phyloP scores from a whole-genome alignment of 2,888 invertebrate species.

The Miltochrista miniata region DNA sequence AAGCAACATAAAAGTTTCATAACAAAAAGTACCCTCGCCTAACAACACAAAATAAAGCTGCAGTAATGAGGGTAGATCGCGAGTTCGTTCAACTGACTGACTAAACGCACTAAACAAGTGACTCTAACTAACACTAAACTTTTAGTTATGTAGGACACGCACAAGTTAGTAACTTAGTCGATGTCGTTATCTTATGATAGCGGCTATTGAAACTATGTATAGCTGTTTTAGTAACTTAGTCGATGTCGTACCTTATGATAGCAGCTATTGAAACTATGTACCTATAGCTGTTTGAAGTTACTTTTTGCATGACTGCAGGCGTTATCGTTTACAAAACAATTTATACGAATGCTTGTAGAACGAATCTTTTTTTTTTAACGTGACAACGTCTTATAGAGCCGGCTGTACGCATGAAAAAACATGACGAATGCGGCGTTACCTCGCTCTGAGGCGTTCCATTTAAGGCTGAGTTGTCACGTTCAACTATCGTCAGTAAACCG shows the following conservation, averaged over 20 bases:
- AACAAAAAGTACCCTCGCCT: background rate
- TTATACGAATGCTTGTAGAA: too few species aligned
- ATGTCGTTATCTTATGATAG: conserved; percentile 38
- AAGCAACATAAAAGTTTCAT: background rate
- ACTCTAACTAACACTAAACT: conserved; percentile 43
- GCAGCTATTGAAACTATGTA: background rate
- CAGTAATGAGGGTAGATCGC: conserved; percentile 4
- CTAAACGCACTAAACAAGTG: conserved; percentile 42
- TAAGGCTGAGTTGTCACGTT: too few species aligned
- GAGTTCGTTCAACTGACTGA: conserved; percentile 9
- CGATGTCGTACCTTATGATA: too few species aligned
- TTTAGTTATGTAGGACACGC: conserved; percentile 45
- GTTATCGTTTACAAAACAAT: too few species aligned
- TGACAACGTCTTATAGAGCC: too few species aligned
- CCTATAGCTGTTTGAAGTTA: too few species aligned
- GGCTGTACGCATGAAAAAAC: too few species aligned
- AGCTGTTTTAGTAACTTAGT: conserved; percentile 1
- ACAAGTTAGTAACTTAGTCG: conserved; percentile 45
- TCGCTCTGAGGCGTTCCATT: too few species aligned
- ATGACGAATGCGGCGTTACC: too few species aligned
- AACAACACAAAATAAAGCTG: conserved; percentile 1
- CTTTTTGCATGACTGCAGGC: too few species aligned
- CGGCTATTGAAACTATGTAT: conserved; percentile 20
- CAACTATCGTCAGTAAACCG: too few species aligned
- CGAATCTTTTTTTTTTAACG: too few species aligned